Base-by-base conservation (phyloP, 2,797 vertebrate species). In the Cheirogaleus major region DNA sequence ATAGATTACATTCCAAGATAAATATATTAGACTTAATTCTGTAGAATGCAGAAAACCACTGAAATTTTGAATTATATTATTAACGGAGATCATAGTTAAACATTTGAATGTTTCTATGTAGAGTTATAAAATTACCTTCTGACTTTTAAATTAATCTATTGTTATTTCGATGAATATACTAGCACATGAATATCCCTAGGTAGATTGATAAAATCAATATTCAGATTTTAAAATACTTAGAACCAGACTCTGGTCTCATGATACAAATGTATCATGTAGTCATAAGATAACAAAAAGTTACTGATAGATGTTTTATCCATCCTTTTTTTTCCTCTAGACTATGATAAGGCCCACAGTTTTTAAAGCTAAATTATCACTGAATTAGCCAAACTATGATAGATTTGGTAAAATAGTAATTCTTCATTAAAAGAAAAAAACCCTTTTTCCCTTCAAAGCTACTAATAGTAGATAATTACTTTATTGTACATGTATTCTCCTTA, bases 401-500 rank as follows among this genome's bases (percentile, higher is more conserved):
- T 67, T 95, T 95, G 85, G n/a, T 89, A 50, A 95, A 96, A 82
- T 95, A 94, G 73, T 75, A 95, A 63, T 69, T 82, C 57, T 88
- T 96, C 45, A 95, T 55, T 87, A 86, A 96, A 79, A 70, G 11
- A 88, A 80, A 84, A 43, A 75, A 79, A 81, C 0, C 3, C 50
- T 70, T 94, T 94, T 69, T 23, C 30, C 22, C 7, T 57, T 96
- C 10, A 93, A 76, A 91, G 43, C 30, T 91, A 38, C 43, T 0
- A 96, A 32, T 82, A 89, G 14, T 91, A 73, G 45, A 59, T 94
- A 97, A 96, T 95, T 96, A 88, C 55, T 78, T 97, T 82, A 84
- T 96, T 35, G 82, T 96, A 41, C 30, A 73, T 55, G 22, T 96
- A 82, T 90, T 97, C 96, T 95, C 89, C 41, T 83, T 96, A 96